Evolutionary conservation across 64 coral and sea anemone species (phyloP), one percentile per base, ranked within the genome.

Genomic region (Montipora foliosa): DNA sequence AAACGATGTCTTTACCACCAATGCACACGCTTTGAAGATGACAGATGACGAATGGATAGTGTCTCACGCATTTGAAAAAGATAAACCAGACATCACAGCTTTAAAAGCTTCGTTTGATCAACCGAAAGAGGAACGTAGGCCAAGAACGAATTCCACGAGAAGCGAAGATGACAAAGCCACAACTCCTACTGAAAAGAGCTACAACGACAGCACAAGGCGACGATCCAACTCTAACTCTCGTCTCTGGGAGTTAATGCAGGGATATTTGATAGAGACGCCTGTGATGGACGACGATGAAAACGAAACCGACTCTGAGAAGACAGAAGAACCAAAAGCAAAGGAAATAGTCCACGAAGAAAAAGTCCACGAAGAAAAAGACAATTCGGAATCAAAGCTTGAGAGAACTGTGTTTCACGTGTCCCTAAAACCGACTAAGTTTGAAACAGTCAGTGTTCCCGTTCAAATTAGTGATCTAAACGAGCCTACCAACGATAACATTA

Each of bases 171-270:
- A 21, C 82, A 17, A 72, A 12, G 16, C 8, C 2, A 71, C 6
- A 72, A 71, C 82, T 12, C 82, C 82, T 49, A 8, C 17, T 22
- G 82, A 86, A 20, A 72, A 70, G 20, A 86, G 66, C 61, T 29
- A 58, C 2, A 84, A 17, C 29, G 44, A 84, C 7, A 69, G 8
- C 19, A 6, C 13, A 5, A 47, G 64, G 19, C 82, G 82, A 72
- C 16, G 61, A 10, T 86, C 82, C 8, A 86, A 71, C 82, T 86
- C 82, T 71, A 86, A 71, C 82, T 86, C 82, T 71, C 82, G 82
- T 72, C 82, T 86, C 19, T 72, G 82, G 82, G 82, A 86, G 5
- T 86, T 86, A 15, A 86, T 86, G 82, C 82, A 86, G 67, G 82
- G 82, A 49, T 86, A 86, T 20, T 71, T 86, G 8, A 86, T 86